Evolutionary conservation across 1,140 invertebrate genomes (phyloP).

Genomic region (Calliphora vicina): DNA sequence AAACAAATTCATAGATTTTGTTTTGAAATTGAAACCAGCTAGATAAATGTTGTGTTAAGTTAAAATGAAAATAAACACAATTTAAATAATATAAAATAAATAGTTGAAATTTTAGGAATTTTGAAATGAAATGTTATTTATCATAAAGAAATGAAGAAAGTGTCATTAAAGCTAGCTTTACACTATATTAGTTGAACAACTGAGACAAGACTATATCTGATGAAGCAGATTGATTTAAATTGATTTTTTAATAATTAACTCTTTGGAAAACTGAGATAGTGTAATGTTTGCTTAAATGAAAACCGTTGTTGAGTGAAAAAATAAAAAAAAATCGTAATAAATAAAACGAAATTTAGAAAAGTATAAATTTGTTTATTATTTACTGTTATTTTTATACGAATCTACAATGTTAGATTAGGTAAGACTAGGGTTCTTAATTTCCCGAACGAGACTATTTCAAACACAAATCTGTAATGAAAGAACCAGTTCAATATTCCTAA

Average conservation of each 20-base stretch:
- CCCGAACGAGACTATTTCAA: too few species aligned
- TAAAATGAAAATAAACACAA: neutral
- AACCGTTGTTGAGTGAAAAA: constrained; percentile 1
- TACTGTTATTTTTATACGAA: neutral
- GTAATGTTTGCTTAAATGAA: neutral
- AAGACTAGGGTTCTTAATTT: too few species aligned
- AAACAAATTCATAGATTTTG: neutral
- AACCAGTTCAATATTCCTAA: too few species aligned
- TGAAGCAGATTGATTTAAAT: too few species aligned
- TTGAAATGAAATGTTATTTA: constrained; percentile 1
- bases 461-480: too few species aligned
- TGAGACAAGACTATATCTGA: too few species aligned
- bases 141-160: neutral
- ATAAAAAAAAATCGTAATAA: neutral
- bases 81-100: neutral
- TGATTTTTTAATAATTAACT: too few species aligned
- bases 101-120: constrained; percentile 10
- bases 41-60: neutral
- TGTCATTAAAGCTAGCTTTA: neutral
- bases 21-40: neutral
- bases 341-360: neutral
- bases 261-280: too few species aligned
- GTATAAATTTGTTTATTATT: neutral
- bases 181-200: neutral
- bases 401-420: too few species aligned